A percentile compares a stretch with the other conserved stretches of the same genome.
Conservation (phyloP, 92 coral and sea anemone genomes). For the Porites cylindrica region DNA sequence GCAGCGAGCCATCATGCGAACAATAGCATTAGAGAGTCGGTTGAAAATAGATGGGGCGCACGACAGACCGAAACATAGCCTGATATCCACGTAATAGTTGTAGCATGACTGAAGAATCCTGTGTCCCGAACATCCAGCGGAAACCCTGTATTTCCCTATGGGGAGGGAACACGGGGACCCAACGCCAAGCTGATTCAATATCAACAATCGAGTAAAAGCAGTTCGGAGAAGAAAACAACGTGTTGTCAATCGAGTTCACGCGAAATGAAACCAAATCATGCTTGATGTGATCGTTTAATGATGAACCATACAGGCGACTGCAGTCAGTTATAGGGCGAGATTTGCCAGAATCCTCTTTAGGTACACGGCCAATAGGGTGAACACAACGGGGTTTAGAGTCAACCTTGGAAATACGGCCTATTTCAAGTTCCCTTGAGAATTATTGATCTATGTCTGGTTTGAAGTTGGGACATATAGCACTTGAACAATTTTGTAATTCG, state of each 20-base stretch:
- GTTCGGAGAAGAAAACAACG: not conserved
- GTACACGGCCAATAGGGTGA: constrained; percentile 35
- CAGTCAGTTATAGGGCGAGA: constrained; percentile 38
- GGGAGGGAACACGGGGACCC: not conserved
- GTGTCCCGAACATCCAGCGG: not conserved
- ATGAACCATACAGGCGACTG: constrained; percentile 23
- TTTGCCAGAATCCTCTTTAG: constrained; percentile 39
- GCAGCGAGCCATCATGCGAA: constrained; percentile 7
- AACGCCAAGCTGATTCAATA: too few species aligned
- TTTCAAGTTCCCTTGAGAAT: not conserved
- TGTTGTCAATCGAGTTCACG: not conserved
- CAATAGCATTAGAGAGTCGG: not conserved
- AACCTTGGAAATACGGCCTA: constrained; percentile 13
- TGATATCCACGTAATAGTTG: not conserved
- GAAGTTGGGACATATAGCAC: constrained; percentile 19
- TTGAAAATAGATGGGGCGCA: constrained; percentile 6
- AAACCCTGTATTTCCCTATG: not conserved
- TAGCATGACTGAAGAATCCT: too few species aligned
- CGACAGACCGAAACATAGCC: constrained; percentile 14
- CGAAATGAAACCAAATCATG: not conserved
- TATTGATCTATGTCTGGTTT: constrained; percentile 31
- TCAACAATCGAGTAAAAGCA: not conserved
- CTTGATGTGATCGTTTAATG: constrained; percentile 21
- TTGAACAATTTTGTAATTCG: constrained; percentile 5
- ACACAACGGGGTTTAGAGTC: not conserved